These are phyloP conservation scores for Limnephilus auricula DNA, from an alignment of 2,888 invertebrate species.

Conservation along the genomic window DNA sequence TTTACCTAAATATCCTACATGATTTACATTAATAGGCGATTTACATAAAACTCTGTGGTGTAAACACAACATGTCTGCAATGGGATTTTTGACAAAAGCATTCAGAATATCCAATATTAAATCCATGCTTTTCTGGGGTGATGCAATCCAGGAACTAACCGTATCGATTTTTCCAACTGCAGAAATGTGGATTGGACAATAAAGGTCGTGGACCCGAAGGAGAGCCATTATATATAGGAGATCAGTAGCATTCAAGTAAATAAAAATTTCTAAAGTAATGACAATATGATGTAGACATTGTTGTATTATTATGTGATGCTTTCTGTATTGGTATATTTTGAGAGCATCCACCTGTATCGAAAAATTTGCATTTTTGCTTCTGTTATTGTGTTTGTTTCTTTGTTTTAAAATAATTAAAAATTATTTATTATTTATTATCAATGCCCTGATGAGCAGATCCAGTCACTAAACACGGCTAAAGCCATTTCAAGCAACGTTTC, in stretches of 20 bases:
- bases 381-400: too few relatives aligned
- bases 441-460: too few relatives aligned
- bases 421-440: too few relatives aligned
- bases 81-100: background rate
- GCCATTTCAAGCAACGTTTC: too few relatives aligned
- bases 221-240: background rate
- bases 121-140: background rate
- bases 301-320: too few relatives aligned
- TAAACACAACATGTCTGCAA: background rate
- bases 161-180: constrained; percentile 20
- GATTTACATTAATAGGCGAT: background rate
- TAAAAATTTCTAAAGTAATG: background rate
- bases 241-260: background rate
- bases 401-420: too few relatives aligned
- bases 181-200: background rate
- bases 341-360: too few relatives aligned
- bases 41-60: background rate
- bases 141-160: background rate
- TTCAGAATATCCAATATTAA: background rate
- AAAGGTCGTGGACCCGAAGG: background rate
- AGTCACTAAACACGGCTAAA: too few relatives aligned
- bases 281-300: too few relatives aligned
- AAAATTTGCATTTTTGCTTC: too few relatives aligned
- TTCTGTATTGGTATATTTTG: too few relatives aligned
- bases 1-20: background rate